phyloP scores from a whole-genome alignment of 2,888 invertebrate genomes.

The Macrostomum cliftonense region DNA sequence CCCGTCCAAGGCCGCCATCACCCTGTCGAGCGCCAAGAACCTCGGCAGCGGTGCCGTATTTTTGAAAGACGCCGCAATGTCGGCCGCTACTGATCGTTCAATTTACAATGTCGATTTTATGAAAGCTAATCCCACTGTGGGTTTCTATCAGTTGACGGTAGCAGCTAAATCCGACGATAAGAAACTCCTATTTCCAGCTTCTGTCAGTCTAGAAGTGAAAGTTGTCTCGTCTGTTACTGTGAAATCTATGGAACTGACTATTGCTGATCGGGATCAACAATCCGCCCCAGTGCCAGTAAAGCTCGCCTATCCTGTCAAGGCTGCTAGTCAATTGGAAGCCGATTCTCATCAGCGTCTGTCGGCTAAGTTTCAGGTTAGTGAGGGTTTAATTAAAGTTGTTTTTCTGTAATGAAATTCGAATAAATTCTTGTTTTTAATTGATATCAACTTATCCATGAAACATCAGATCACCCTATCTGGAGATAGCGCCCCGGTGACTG shows the following conservation, averaged over 20 bases:
- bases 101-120: constrained; percentile 57
- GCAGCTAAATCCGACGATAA: constrained; percentile 40
- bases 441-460: no score
- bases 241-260: constrained; percentile 60
- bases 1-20: constrained; percentile 43
- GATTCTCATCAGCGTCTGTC: no score
- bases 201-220: constrained; percentile 24
- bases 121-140: constrained; percentile 58
- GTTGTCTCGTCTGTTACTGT: constrained; percentile 40
- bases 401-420: no score
- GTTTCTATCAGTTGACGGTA: constrained; percentile 61
- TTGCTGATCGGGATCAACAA: constrained; percentile 72
- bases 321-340: no score
- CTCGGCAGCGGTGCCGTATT: constrained; percentile 55
- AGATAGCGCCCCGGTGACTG: no score
- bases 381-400: no score
- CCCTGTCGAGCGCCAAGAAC: constrained; percentile 57
- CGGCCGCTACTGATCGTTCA: constrained; percentile 15
- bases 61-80: no score
- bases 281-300: constrained; percentile 47
- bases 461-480: no score
- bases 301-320: no score
- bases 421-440: no score
- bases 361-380: no score
- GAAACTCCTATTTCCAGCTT: constrained; percentile 41